Conservation (phyloP, 2,113 vertebrate species). For the Neotragus pygmaeus region DNA sequence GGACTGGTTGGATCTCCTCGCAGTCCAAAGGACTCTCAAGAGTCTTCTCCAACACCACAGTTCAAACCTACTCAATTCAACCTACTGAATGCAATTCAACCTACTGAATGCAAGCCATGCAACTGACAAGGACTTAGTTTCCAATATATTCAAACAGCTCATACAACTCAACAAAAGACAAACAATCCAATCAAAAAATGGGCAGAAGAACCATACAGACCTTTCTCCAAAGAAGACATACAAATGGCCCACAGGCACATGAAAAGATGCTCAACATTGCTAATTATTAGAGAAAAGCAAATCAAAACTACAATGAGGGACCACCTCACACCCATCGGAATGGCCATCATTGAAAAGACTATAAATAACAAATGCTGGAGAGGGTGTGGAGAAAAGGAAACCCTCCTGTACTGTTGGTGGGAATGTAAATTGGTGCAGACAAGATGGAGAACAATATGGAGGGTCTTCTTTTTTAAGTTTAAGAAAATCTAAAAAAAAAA, state of each 20-base stretch:
- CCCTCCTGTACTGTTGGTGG: not conserved
- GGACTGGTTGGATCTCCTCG: not conserved
- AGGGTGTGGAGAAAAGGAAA: not conserved
- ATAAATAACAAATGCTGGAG: not conserved
- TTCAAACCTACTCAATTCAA: not conserved
- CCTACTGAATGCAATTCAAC: not conserved
- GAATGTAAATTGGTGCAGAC: not conserved
- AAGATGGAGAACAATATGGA: not conserved
- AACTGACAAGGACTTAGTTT: not conserved
- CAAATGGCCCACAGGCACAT: not conserved
- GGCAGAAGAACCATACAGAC: not conserved
- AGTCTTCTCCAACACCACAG: not conserved
- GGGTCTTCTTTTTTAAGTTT: not conserved
- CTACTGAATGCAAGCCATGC: not conserved
- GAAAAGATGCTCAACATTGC: not conserved
- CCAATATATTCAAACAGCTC: not conserved
- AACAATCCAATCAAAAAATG: not conserved
- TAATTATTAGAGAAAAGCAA: not conserved
- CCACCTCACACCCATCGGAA: not conserved
- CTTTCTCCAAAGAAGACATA: not conserved
- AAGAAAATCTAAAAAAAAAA: not conserved
- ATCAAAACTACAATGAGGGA: not conserved
- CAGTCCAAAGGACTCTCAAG: not conserved
- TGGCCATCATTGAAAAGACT: not conserved
- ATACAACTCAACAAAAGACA: not conserved